Evolutionary conservation across 2,113 vertebrate species (phyloP), one percentile per base, ranked within the genome.

Genomic region (Dermatemys mawii): DNA sequence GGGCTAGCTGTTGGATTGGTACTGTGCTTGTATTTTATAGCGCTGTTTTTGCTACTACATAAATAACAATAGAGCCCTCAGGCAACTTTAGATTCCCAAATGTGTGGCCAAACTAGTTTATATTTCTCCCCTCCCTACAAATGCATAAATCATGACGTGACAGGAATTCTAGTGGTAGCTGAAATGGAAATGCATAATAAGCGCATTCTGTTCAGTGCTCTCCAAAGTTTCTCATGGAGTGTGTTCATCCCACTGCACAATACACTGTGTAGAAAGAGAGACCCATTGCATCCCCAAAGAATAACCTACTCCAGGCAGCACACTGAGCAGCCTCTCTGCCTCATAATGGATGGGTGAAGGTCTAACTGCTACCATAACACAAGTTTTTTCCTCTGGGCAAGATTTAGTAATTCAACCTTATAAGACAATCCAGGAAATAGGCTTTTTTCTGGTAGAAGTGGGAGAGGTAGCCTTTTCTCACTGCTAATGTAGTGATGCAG

Each of bases 331-430:
- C 76, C 35, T 44, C 1, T 0, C 41, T 5, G 27, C 46, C 22
- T 84, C 16, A 48, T 11, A 6, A 17, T 1, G 9, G 67, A 49
- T 85, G 84, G 14, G 4, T 5, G 49, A 49, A 51, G n/a, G 16
- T 48, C n/a, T 35, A n/a, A 21, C 14, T 79, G 46, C 38, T 63
- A 17, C 17, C 12, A 48, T 54, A 78, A 26, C 24, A 41, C 38
- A 51, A 76, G 27, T 54, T 21, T 70, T 67, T 70, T 26, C 38
- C 75, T 60, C 24, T 35, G 2, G 29, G 11, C 2, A 0, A 50
- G 8, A 75, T 29, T 0, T 0, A 70, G 49, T 16, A 1, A 14
- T 0, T 0, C 38, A 8, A 41, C 1, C 44, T 76, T 16, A 1
- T 0, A 1, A 50, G 29, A 26, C 13, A 5, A 51, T n/a, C 38